Evolutionary conservation across 2,113 vertebrate genomes (phyloP), one percentile per base, ranked within the genome.

Genomic region (Silurus asotus): DNA sequence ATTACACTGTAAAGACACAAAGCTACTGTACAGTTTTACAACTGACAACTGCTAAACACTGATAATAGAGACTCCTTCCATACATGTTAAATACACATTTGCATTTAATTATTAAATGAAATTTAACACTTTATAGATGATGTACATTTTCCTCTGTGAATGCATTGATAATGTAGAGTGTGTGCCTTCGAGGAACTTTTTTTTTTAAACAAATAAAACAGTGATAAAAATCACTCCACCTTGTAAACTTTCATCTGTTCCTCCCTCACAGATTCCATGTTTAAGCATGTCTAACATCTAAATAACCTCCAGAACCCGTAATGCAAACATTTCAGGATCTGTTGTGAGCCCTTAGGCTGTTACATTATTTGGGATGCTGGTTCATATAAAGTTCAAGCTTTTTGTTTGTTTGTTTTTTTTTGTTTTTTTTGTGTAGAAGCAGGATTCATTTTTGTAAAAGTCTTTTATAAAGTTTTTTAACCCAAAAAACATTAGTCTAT

Each of bases 11-110:
- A 1, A 15, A 14, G 37, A 37, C 37, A 37, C 37, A 13, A 25
- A 11, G 13, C 74, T 5, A 25, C 5, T n/a, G 49, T n/a, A 9
- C 70, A 74, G 48, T 19, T 48, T 48, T 19, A 11, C 48, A 45
- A 11, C 45, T 72, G 17, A 48, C 17, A 23, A 45, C 6, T 74
- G 17, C 15, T 20, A 23, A 77, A 6, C 14, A 2, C 53, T 78
- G 55, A 37, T 25, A 78, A 53, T 58, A 14, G 76, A 78, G 76
- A 58, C 76, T 78, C 55, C 76, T 78, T 78, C 25, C 76, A 55
- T 13, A 10, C 19, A 1, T 20, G 8, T 49, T 14, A 28, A 1
- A 15, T 67, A 37, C 3, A 67, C 20, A n/a, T 23, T 23, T 19
- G 20, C 37, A 37, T 62, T 25, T 25, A 8, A 6, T 37, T 17